Percentiles rank a stretch among this genome's conserved stretches.
phyloP scores from a whole-genome alignment of 2,797 vertebrate genomes.

The Trachops cirrhosus region DNA sequence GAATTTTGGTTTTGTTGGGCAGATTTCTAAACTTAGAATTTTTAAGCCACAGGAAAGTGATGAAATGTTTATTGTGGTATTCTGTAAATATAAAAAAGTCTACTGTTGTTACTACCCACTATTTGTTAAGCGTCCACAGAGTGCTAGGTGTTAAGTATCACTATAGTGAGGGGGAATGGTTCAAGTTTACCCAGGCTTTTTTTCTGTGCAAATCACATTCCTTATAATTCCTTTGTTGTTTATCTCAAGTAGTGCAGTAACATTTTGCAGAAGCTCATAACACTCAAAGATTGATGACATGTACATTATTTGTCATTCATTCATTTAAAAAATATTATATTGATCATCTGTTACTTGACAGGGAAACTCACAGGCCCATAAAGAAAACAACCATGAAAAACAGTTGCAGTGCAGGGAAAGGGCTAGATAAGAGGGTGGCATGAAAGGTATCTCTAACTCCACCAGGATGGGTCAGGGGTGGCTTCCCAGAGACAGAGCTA shows the following conservation, averaged over 20 bases:
- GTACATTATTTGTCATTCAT: slow-evolving; percentile 19
- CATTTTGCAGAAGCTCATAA: not conserved
- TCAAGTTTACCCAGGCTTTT: not conserved
- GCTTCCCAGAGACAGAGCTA: not conserved
- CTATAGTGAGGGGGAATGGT: not conserved
- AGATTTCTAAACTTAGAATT: slow-evolving; percentile 65
- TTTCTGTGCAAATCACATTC: not conserved
- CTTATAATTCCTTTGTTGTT: slow-evolving; percentile 32
- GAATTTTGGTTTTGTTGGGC: slow-evolving; percentile 55
- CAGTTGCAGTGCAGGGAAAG: not conserved
- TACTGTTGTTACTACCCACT: slow-evolving; percentile 41
- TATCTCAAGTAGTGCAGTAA: slow-evolving; percentile 20
- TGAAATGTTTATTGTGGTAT: slow-evolving; percentile 52
- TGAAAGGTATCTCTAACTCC: not conserved
- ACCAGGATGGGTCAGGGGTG: not conserved
- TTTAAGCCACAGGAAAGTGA: slow-evolving; percentile 52
- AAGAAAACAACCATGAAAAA: slow-evolving; percentile 4
- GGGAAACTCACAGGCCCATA: not conserved
- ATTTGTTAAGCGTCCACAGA: slow-evolving; percentile 41
- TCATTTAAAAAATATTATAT: not conserved
- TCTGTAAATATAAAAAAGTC: slow-evolving; percentile 57
- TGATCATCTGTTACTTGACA: not conserved
- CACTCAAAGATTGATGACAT: not conserved
- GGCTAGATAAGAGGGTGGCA: not conserved
- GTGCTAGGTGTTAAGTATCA: not conserved